Evolutionary conservation across 2,797 vertebrate genomes (phyloP).

Genomic region (Todus mexicanus): DNA sequence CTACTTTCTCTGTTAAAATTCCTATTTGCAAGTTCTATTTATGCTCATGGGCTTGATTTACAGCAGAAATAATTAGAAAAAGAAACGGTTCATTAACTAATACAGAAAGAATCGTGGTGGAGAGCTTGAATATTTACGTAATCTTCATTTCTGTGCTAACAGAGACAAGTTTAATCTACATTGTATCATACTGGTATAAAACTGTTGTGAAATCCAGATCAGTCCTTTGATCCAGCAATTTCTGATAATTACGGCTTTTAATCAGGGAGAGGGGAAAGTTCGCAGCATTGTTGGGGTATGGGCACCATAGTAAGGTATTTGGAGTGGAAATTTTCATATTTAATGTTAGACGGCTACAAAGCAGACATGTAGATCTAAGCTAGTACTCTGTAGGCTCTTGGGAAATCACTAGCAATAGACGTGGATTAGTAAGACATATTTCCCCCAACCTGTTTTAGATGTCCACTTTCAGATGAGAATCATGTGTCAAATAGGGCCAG

Average conservation of each 20-base stretch:
- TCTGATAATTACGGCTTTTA: background rate
- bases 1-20: conserved; percentile 21
- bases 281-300: background rate
- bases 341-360: background rate
- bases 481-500: fast-evolving
- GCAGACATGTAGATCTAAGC: background rate
- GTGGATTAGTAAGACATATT: background rate
- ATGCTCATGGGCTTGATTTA: background rate
- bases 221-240: background rate
- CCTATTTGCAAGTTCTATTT: conserved; percentile 12
- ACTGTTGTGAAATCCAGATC: background rate
- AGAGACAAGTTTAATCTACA: background rate
- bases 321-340: background rate
- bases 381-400: background rate
- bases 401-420: background rate
- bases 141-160: background rate
- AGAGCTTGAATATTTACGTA: background rate
- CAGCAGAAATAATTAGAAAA: background rate
- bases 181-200: background rate
- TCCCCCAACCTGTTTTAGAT: background rate
- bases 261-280: background rate
- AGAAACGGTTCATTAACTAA: background rate
- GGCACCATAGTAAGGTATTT: background rate
- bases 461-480: background rate
- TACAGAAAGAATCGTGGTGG: background rate